Conservation (phyloP, 2,113 vertebrate genomes). For the Melanostigma gelatinosum region DNA sequence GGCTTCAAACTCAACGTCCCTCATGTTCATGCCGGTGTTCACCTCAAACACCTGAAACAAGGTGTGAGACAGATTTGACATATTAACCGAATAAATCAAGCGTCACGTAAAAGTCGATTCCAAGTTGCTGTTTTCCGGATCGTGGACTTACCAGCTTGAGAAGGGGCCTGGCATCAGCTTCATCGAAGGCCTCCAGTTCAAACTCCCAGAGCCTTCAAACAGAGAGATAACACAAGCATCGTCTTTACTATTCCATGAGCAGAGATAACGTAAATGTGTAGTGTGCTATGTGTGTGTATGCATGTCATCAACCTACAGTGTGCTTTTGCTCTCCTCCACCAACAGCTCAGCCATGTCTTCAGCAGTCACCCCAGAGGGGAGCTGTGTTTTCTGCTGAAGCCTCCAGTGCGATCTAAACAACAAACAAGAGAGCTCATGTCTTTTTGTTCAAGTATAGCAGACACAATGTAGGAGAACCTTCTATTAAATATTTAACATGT, state of each 20-base stretch:
- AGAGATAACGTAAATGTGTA: too few species aligned
- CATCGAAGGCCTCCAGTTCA: not conserved
- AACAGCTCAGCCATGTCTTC: not conserved
- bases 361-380: not conserved
- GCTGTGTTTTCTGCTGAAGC: not conserved
- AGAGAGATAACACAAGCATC: not conserved
- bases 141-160: not conserved
- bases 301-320: not conserved
- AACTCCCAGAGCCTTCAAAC: too few species aligned
- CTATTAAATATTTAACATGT: too few species aligned
- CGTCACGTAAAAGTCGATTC: not conserved
- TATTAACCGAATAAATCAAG: not conserved
- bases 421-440: too few species aligned
- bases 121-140: not conserved
- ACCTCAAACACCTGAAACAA: constrained; percentile 11
- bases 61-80: not conserved
- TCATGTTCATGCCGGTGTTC: constrained; percentile 30
- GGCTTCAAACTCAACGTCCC: constrained; percentile 26
- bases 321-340: not conserved
- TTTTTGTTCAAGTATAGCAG: too few species aligned
- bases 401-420: not conserved
- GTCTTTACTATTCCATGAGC: not conserved
- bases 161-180: not conserved
- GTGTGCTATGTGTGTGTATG: not conserved
- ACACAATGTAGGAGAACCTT: too few species aligned